Conservation (phyloP, 1,140 invertebrate genomes). For the Hydropsyche tenuis region DNA sequence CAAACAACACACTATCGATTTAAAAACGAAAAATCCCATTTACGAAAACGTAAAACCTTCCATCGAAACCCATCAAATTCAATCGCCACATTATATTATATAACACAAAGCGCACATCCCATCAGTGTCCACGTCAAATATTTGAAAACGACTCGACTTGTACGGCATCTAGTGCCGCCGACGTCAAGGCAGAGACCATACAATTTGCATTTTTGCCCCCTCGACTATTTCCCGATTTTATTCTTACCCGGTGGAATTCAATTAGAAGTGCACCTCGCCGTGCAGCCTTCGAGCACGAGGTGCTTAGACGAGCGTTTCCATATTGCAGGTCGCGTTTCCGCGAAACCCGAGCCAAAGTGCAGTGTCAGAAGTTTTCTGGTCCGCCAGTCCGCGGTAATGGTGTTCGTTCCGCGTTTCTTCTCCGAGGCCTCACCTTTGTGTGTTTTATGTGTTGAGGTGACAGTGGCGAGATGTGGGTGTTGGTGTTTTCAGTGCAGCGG, state of each 20-base stretch:
- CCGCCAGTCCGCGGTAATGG: constrained; percentile 21
- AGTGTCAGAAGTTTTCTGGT: constrained; percentile 31
- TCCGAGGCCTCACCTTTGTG: not conserved
- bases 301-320: constrained; percentile 5
- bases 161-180: no score
- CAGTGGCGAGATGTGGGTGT: no score
- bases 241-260: constrained; percentile 22
- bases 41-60: no score
- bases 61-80: no score
- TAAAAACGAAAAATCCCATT: no score
- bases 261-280: constrained; percentile 19
- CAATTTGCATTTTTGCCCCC: not conserved
- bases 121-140: no score
- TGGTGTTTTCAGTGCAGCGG: no score
- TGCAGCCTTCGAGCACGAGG: not conserved
- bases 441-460: not conserved
- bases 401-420: constrained; percentile 19
- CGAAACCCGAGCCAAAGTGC: constrained; percentile 29
- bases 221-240: not conserved
- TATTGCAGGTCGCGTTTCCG: not conserved
- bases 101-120: no score
- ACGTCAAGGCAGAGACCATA: no score
- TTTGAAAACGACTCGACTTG: no score
- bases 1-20: no score
- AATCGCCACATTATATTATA: no score